Evolutionary conservation across 2,113 vertebrate species (phyloP).

Genomic region (Mesitornis unicolor): DNA sequence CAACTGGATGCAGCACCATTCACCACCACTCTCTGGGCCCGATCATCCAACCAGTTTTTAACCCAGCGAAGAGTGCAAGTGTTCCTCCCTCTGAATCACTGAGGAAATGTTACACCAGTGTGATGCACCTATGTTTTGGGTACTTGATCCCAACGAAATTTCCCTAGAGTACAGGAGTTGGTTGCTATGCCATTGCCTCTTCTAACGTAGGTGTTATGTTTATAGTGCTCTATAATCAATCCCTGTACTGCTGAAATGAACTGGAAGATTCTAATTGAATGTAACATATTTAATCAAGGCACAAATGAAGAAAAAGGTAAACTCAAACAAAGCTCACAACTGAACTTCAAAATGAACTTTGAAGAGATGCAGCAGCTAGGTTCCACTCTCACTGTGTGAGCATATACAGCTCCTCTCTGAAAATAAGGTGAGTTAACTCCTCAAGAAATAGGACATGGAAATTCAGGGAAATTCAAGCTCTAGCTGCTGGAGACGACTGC

Average conservation of each 20-base stretch:
- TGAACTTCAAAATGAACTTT: no score
- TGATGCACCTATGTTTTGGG: neutral
- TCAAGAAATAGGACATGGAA: neutral
- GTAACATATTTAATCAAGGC: neutral
- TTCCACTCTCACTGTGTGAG: neutral
- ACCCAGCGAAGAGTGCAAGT: no score
- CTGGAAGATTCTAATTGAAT: neutral
- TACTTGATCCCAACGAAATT: neutral
- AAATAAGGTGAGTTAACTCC: neutral
- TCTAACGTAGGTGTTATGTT: neutral
- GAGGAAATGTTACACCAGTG: fast-evolving
- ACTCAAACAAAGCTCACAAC: neutral
- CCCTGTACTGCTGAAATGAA: neutral
- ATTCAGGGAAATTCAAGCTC: neutral
- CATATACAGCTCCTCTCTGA: no score
- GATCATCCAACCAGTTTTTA: no score
- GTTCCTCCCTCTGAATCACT: neutral
- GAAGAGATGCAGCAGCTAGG: neutral
- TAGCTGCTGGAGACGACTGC: neutral
- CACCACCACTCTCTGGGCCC: no score
- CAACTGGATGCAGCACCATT: no score
- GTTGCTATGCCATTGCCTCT: neutral
- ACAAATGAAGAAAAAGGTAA: neutral
- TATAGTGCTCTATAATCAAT: neutral
- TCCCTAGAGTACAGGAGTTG: neutral